These are phyloP conservation scores for Axea sp. DNA, from an alignment of 2,888 invertebrate species.

Conservation along the genomic window DNA sequence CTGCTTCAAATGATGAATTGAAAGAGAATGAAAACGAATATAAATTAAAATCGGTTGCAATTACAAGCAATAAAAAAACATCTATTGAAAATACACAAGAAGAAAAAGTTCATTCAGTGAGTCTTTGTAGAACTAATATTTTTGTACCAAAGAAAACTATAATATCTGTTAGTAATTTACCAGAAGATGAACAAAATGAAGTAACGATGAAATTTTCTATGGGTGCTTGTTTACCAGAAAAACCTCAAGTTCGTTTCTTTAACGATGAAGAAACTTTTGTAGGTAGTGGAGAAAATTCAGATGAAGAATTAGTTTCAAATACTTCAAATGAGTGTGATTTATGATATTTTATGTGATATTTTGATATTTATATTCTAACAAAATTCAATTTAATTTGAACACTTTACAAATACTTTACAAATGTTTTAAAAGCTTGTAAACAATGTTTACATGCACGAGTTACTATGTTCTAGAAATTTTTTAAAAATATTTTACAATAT, in stretches of 20 bases:
- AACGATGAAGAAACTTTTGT: slow-evolving; percentile 73
- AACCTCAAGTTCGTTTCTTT: slow-evolving; percentile 62
- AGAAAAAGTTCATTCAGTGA: too few species aligned
- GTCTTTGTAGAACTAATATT: background rate
- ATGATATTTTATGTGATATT: too few species aligned
- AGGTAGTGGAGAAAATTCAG: slow-evolving; percentile 77
- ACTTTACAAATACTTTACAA: too few species aligned
- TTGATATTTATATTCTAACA: too few species aligned
- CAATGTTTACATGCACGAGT: too few species aligned
- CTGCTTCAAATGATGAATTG: slow-evolving; percentile 1
- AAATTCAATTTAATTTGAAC: too few species aligned
- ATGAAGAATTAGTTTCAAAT: slow-evolving; percentile 66
- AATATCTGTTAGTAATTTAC: slow-evolving; percentile 22
- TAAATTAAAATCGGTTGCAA: slow-evolving; percentile 27
- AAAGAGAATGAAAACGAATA: background rate
- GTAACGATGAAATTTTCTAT: slow-evolving; percentile 62
- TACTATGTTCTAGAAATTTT: too few species aligned
- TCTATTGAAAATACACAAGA: background rate
- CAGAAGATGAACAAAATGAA: slow-evolving; percentile 40
- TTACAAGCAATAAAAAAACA: slow-evolving; percentile 47
- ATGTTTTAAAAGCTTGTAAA: too few species aligned
- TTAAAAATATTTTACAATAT: too few species aligned
- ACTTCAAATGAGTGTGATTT: too few species aligned
- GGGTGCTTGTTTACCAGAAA: slow-evolving; percentile 46
- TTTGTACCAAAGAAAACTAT: slow-evolving; percentile 5